Percentiles rank a stretch among this genome's conserved stretches.
These are phyloP conservation scores for Papilio demoleus DNA, from an alignment of 2,888 invertebrate genomes.

Conservation along the genomic window DNA sequence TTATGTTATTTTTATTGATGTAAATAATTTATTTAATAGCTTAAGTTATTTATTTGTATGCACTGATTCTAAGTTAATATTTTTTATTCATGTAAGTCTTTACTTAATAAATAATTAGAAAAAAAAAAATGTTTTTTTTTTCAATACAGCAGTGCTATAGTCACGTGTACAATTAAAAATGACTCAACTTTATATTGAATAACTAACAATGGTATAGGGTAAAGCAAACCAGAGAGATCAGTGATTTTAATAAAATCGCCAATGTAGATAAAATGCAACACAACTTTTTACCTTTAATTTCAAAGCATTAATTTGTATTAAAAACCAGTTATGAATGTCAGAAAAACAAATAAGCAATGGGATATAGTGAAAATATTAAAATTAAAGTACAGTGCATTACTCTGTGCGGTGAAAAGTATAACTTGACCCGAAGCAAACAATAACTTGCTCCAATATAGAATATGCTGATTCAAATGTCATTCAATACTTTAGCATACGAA, in stretches of 20 bases:
- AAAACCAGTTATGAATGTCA: too few relatives aligned
- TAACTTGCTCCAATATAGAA: slow-evolving; percentile 52
- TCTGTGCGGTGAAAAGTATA: slow-evolving; percentile 52
- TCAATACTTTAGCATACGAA: slow-evolving; percentile 44
- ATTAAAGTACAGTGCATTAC: slow-evolving; percentile 45
- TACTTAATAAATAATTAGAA: background rate
- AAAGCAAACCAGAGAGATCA: slow-evolving; percentile 16
- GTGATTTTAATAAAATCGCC: background rate
- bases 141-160: background rate
- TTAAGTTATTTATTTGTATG: slow-evolving; percentile 41
- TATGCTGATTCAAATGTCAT: slow-evolving; percentile 54
- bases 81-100: slow-evolving; percentile 7
- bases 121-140: slow-evolving; percentile 3
- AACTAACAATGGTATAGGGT: slow-evolving; percentile 31
- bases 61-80: slow-evolving; percentile 14
- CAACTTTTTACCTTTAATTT: background rate
- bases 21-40: slow-evolving; percentile 37
- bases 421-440: slow-evolving; percentile 54
- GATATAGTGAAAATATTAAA: slow-evolving; percentile 49
- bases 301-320: too few relatives aligned
- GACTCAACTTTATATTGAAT: slow-evolving; percentile 6
- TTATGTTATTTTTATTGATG: slow-evolving; percentile 39
- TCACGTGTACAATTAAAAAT: slow-evolving; percentile 26
- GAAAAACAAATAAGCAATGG: too few relatives aligned
- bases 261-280: background rate